phyloP scores from a whole-genome alignment of 2,113 vertebrate species.

The Pampusana beccarii region DNA sequence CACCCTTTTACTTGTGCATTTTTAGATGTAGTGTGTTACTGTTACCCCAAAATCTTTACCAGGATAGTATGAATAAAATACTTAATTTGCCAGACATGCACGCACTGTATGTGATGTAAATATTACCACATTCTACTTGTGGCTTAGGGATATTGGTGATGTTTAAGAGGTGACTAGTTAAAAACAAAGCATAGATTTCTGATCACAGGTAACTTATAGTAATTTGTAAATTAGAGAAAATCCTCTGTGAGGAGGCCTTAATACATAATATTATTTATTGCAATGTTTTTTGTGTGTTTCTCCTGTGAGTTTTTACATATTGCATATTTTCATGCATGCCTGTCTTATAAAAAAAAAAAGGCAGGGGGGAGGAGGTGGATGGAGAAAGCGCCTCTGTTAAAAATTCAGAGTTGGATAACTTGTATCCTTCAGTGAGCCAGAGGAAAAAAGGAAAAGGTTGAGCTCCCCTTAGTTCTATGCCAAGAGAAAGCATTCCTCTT shows the following conservation, averaged over 20 bases:
- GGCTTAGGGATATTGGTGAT: background rate
- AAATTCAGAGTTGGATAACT: background rate
- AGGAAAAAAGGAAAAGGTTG: background rate
- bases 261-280: background rate
- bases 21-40: background rate
- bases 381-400: background rate
- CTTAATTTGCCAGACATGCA: background rate
- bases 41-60: background rate
- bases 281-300: fast-evolving
- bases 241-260: background rate
- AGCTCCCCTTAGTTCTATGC: background rate
- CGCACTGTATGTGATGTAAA: background rate
- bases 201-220: background rate
- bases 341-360: background rate
- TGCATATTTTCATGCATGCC: background rate
- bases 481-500: background rate
- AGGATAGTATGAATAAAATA: background rate
- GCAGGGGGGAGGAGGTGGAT: fast-evolving
- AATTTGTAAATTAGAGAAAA: background rate
- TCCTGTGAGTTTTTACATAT: background rate
- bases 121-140: background rate
- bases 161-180: background rate
- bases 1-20: background rate
- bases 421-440: background rate
- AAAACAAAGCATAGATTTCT: background rate